Evolutionary conservation across 23 tunicate genomes (phyloP).

Genomic region (Trididemnum miniatum): DNA sequence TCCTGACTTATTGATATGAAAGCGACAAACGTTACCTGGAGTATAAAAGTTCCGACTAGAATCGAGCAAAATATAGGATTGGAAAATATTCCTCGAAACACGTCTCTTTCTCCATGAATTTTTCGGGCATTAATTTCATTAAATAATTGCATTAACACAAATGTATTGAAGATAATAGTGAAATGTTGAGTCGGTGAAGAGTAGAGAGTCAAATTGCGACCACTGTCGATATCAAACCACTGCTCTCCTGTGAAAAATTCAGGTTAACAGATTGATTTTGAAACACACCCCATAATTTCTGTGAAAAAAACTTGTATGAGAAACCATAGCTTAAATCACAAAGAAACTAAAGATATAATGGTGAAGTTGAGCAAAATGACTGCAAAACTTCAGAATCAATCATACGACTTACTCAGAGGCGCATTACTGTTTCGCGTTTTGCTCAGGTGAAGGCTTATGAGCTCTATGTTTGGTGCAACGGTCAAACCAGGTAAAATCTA

Average conservation of each 20-base stretch:
- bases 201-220: constrained; percentile 60
- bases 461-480: too few relatives aligned
- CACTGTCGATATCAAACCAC: constrained; percentile 87
- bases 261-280: background rate
- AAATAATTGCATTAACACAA: constrained; percentile 98
- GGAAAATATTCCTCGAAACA: constrained; percentile 81
- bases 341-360: too few relatives aligned
- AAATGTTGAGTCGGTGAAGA: constrained; percentile 94
- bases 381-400: too few relatives aligned
- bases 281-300: background rate
- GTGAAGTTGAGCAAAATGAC: too few relatives aligned
- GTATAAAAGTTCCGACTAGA: constrained; percentile 73
- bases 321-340: too few relatives aligned
- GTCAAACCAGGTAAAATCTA: too few relatives aligned
- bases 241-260: constrained; percentile 59
- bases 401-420: too few relatives aligned
- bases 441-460: too few relatives aligned
- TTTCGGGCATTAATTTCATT: constrained; percentile 98
- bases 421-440: too few relatives aligned
- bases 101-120: constrained; percentile 97
- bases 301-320: too few relatives aligned
- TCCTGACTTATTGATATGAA: too few relatives aligned
- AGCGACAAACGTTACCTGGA: too few relatives aligned
- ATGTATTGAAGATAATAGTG: constrained; percentile 91
- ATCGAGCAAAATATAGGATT: constrained; percentile 85